These are phyloP conservation scores for Solea solea DNA, from an alignment of 2,113 vertebrate species.

Conservation along the genomic window DNA sequence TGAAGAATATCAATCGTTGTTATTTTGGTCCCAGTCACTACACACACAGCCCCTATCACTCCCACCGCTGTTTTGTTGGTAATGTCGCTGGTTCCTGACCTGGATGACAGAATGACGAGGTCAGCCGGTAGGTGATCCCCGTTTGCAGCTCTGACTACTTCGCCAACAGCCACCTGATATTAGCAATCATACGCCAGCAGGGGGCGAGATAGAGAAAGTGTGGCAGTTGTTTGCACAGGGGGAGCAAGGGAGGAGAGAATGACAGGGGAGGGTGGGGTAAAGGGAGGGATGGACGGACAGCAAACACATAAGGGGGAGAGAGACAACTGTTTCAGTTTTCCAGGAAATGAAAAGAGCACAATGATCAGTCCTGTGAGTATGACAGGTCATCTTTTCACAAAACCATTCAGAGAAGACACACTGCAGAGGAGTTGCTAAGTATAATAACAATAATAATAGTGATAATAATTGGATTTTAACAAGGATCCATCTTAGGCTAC, in stretches of 20 bases:
- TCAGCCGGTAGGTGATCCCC: slow-evolving; percentile 99
- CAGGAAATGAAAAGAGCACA: slow-evolving; percentile 77
- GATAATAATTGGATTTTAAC: too few species aligned
- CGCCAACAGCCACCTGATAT: slow-evolving; percentile 95
- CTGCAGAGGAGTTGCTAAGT: not conserved
- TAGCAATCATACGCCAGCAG: slow-evolving; percentile 87
- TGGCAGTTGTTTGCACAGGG: slow-evolving; percentile 64
- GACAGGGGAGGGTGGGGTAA: slow-evolving; percentile 4
- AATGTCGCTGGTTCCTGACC: slow-evolving; percentile 87
- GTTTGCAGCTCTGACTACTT: slow-evolving; percentile 98
- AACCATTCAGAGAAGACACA: slow-evolving; percentile 83
- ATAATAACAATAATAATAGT: not conserved
- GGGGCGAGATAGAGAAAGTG: slow-evolving; percentile 78
- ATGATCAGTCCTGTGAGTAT: slow-evolving; percentile 81
- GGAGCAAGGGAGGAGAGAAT: slow-evolving; percentile 34
- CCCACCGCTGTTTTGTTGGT: slow-evolving; percentile 77
- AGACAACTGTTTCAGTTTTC: slow-evolving; percentile 85
- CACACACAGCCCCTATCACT: slow-evolving; percentile 60
- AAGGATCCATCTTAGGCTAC: slow-evolving; percentile 1
- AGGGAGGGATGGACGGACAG: slow-evolving; percentile 42
- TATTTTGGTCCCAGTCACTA: not conserved
- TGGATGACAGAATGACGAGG: slow-evolving; percentile 99
- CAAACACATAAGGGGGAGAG: slow-evolving; percentile 70
- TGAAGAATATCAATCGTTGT: too few species aligned
- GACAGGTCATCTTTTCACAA: slow-evolving; percentile 79